Percentiles rank a stretch among this genome's conserved stretches.
Evolutionary conservation across 2,797 vertebrate genomes (phyloP).

Genomic region (Diceros bicornis): DNA sequence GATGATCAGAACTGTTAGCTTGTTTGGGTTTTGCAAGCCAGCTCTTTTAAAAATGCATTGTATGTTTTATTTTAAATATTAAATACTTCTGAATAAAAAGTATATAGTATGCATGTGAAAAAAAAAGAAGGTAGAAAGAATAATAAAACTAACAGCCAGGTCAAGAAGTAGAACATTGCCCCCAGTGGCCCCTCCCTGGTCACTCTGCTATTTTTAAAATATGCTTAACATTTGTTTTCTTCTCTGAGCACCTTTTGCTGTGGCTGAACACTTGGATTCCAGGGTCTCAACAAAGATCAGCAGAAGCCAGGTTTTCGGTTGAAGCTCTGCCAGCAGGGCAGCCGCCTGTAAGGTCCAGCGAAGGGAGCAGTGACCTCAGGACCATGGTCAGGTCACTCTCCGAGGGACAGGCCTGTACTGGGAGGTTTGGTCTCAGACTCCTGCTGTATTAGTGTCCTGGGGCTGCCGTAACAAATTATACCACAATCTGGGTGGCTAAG

Average conservation of each 20-base stretch:
- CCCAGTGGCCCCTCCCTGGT: not conserved
- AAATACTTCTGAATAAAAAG: not conserved
- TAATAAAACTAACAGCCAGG: not conserved
- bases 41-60: not conserved
- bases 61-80: not conserved
- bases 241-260: constrained; percentile 37
- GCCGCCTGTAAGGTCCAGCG: not conserved
- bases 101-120: not conserved
- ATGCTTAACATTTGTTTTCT: constrained; percentile 54
- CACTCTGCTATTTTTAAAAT: constrained; percentile 72
- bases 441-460: not conserved
- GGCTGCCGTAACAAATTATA: not conserved
- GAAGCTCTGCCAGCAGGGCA: not conserved
- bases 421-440: not conserved
- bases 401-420: not conserved
- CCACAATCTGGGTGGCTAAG: not conserved
- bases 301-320: not conserved
- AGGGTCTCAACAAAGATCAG: not conserved
- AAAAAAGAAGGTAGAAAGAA: not conserved
- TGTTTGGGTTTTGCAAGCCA: constrained; percentile 12
- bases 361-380: not conserved
- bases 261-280: not conserved
- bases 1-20: not conserved
- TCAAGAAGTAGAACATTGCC: not conserved
- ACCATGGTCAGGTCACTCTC: not conserved